Evolutionary conservation across 2,888 invertebrate genomes (phyloP).

Genomic region (Lomographa bimaculata): DNA sequence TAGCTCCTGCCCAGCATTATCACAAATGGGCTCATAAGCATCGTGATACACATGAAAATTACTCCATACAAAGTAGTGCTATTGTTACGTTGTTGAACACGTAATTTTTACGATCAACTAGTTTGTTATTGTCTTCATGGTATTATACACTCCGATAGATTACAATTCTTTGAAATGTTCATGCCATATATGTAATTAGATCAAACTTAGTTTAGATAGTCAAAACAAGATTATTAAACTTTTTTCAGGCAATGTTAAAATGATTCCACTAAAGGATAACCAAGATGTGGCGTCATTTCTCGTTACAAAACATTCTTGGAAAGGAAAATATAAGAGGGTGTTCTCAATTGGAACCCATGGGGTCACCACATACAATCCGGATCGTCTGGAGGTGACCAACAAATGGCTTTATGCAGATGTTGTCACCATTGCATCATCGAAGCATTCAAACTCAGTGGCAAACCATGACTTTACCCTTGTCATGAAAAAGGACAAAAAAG

Average conservation of each 20-base stretch:
- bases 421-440: conserved; percentile 86
- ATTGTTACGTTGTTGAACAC: conserved; percentile 13
- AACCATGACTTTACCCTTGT: conserved; percentile 90
- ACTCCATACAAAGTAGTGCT: background rate
- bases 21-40: background rate
- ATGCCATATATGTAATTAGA: no score
- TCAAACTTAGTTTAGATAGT: no score
- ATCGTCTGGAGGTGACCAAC: conserved; percentile 88
- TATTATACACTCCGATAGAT: no score
- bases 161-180: conserved; percentile 27
- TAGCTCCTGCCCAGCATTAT: conserved; percentile 17
- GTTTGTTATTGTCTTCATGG: conserved; percentile 30
- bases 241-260: conserved; percentile 84
- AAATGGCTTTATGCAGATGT: conserved; percentile 95
- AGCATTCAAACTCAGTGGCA: conserved; percentile 78
- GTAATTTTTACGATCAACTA: conserved; percentile 6
- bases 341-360: conserved; percentile 98
- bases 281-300: conserved; percentile 98
- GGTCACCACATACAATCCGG: conserved; percentile 97
- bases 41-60: background rate
- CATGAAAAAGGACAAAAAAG: conserved; percentile 95
- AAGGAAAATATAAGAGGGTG: conserved; percentile 99
- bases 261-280: conserved; percentile 95
- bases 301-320: conserved; percentile 99
- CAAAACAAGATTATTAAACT: no score